Evolutionary conservation across 92 coral and sea anemone species (phyloP).

Genomic region (Epizoanthus stellaris): DNA sequence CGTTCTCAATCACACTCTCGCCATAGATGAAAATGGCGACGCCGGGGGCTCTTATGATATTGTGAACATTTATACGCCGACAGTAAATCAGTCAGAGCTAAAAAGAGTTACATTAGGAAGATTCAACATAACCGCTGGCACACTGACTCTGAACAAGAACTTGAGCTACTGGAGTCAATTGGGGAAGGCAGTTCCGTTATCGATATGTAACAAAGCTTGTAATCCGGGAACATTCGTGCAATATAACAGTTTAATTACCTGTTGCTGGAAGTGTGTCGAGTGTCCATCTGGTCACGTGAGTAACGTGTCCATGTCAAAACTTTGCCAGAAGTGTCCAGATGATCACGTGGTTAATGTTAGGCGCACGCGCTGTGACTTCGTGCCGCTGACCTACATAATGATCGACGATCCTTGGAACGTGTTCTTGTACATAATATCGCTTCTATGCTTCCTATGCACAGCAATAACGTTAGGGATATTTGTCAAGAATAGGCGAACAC

Average conservation of each 20-base stretch:
- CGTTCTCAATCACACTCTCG: slow-evolving; percentile 52
- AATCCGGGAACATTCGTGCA: slow-evolving; percentile 65
- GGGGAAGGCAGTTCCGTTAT: slow-evolving; percentile 4
- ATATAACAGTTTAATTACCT: slow-evolving; percentile 47
- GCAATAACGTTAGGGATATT: slow-evolving; percentile 60
- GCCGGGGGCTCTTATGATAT: slow-evolving; percentile 68
- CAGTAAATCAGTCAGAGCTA: not conserved
- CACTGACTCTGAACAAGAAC: slow-evolving; percentile 6
- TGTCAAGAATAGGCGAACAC: slow-evolving; percentile 67
- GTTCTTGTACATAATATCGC: slow-evolving; percentile 42
- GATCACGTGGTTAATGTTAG: slow-evolving; percentile 52
- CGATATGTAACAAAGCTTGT: slow-evolving; percentile 69
- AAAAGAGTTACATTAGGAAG: slow-evolving; percentile 6
- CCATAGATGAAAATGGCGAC: slow-evolving; percentile 68
- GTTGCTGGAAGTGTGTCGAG: slow-evolving; percentile 80
- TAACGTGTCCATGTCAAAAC: slow-evolving; percentile 60
- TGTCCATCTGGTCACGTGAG: slow-evolving; percentile 66
- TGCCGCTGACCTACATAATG: slow-evolving; percentile 66
- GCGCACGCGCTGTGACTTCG: slow-evolving; percentile 64
- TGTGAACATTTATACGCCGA: slow-evolving; percentile 39
- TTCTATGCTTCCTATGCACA: slow-evolving; percentile 57
- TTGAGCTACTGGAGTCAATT: slow-evolving; percentile 41
- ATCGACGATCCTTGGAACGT: slow-evolving; percentile 73
- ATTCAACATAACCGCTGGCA: not conserved
- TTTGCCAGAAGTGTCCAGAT: slow-evolving; percentile 62